Conservation (phyloP, 2,797 vertebrate genomes). For the Lindbergichthys nudifrons region DNA sequence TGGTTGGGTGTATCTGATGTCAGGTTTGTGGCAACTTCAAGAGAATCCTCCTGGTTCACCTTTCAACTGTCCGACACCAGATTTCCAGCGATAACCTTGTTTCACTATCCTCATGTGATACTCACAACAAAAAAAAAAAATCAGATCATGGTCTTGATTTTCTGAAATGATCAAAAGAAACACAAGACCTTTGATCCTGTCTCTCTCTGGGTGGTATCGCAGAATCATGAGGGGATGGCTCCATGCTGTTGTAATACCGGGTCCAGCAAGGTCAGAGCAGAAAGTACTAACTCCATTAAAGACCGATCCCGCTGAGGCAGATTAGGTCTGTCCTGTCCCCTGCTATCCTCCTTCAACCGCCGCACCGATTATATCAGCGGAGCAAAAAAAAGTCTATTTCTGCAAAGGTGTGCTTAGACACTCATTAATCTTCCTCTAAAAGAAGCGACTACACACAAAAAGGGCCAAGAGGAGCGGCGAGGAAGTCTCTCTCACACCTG, state of each 20-base stretch:
- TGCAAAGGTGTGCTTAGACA: conserved; percentile 45
- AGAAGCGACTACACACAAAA: conserved; percentile 36
- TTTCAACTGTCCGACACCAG: background rate
- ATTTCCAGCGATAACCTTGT: background rate
- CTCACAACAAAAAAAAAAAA: background rate
- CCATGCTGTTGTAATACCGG: conserved; percentile 46
- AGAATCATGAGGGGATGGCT: conserved; percentile 39
- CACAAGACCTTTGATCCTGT: conserved; percentile 17
- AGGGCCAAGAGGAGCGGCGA: conserved; percentile 40
- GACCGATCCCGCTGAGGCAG: conserved; percentile 62
- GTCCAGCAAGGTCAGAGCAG: conserved; percentile 67
- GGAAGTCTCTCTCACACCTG: conserved; percentile 50
- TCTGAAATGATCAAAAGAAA: conserved; percentile 26
- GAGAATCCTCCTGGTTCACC: background rate
- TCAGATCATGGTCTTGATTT: conserved; percentile 2
- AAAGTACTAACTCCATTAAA: conserved; percentile 73
- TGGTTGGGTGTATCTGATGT: background rate
- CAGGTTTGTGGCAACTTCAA: background rate
- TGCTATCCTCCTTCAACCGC: conserved; percentile 41
- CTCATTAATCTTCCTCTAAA: conserved; percentile 63
- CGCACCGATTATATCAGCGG: conserved; percentile 54
- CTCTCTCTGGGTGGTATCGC: conserved; percentile 22
- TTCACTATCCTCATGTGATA: background rate
- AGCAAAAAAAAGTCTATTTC: conserved; percentile 62
- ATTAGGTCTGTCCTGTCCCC: conserved; percentile 63